Base-by-base conservation (phyloP, 2,113 vertebrate species). In the Chaetodon trifascialis region DNA sequence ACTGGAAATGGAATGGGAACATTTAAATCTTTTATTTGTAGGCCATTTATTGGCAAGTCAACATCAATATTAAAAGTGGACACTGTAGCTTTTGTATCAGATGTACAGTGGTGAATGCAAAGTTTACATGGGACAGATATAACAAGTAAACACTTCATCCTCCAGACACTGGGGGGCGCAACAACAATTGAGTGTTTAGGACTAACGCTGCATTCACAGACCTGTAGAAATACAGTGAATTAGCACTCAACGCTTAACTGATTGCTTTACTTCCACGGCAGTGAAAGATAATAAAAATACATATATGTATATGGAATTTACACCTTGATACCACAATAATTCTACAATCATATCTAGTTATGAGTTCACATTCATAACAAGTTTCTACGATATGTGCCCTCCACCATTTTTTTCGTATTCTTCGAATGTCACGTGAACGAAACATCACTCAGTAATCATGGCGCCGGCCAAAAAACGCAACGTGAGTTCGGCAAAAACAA, bases 381-480 rank as follows among this genome's bases (percentile, higher is more conserved):
- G 4, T 21, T 5, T 73, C 0, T 16, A 6, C n/a, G n/a, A n/a
- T n/a, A 0, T 1, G 17, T 23, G 19, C n/a, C n/a, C n/a, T n/a
- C n/a, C n/a, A n/a, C n/a, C n/a, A n/a, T n/a, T n/a, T n/a, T n/a
- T 60, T 0, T 2, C 59, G 4, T 44, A 64, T n/a, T 84, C 2
- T 49, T 5, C 0, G 4, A 4, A 1, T 4, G 55, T 16, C 0
- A 21, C 51, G 0, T 60, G 71, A 91, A 93, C 7, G 86, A 3
- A 55, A 0, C 87, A 83, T 14, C n/a, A 9, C 0, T 11, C 8
- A 58, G 8, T 23, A 83, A 94, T 77, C 80, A 96, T 96, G 96
- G 95, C 95, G 94, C 80, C 94, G 70, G 21, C 94, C 91, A 93
- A 73, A 34, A 93, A 81, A 38, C 84, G 88, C 92, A 94, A 91